Percentiles rank a stretch among this genome's conserved stretches.
Evolutionary conservation across 37 sponge, comb jelly and placozoan species (phyloP).

Genomic region (Chondrosia reniformis): DNA sequence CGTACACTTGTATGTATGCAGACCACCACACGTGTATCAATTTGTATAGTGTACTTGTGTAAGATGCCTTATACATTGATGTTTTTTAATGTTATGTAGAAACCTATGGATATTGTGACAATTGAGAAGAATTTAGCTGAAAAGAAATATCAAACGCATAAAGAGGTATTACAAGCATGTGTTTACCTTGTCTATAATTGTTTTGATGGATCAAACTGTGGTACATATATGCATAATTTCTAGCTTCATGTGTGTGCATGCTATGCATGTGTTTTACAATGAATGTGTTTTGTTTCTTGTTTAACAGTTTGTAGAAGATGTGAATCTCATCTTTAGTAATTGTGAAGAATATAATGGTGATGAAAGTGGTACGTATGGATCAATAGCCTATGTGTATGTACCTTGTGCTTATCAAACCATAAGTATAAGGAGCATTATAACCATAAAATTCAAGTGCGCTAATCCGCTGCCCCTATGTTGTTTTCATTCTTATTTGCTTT

Average conservation of each 20-base stretch:
- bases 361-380: slow-evolving; percentile 41
- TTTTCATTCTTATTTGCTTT: too few species aligned
- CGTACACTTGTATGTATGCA: neutral
- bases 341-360: slow-evolving; percentile 79
- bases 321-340: slow-evolving; percentile 72
- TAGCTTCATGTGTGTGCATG: neutral
- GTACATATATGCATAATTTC: neutral
- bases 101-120: slow-evolving; percentile 77
- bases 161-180: slow-evolving; percentile 24
- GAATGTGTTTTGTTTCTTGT: too few species aligned
- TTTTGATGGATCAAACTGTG: neutral
- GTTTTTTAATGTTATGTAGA: neutral
- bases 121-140: slow-evolving; percentile 71
- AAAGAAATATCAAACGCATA: slow-evolving; percentile 34
- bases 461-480: too few species aligned
- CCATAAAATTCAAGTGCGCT: too few species aligned
- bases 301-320: slow-evolving; percentile 57
- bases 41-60: neutral
- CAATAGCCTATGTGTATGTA: too few species aligned
- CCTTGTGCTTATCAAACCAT: too few species aligned
- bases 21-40: neutral
- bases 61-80: neutral
- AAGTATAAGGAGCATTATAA: too few species aligned
- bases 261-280: neutral
- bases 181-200: neutral